A percentile compares a stretch with the other conserved stretches of the same genome.
phyloP scores from a whole-genome alignment of 2,113 vertebrate species.

The Oryzias curvinotus region DNA sequence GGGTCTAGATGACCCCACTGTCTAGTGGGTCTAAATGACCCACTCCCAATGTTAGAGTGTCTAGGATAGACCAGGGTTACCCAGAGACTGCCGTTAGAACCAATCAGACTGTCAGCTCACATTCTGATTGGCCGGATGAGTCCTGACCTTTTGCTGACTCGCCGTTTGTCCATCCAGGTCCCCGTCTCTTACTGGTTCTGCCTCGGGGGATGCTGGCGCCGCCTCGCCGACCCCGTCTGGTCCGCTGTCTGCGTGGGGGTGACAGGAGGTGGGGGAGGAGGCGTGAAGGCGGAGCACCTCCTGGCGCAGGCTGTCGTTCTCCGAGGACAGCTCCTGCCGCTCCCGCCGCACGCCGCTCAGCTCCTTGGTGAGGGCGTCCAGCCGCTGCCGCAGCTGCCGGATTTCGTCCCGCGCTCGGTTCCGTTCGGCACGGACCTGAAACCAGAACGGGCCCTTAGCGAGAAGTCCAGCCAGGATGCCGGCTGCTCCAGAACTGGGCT shows the following conservation, averaged over 20 bases:
- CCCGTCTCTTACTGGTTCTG: conserved; percentile 88
- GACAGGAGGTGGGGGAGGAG: conserved; percentile 50
- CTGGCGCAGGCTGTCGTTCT: conserved; percentile 80
- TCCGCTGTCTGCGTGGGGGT: conserved; percentile 46
- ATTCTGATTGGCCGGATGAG: too few species aligned
- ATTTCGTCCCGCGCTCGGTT: conserved; percentile 93
- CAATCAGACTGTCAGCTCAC: too few species aligned
- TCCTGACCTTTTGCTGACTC: conserved; percentile 56
- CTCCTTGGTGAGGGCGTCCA: conserved; percentile 92
- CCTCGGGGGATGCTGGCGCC: conserved; percentile 71
- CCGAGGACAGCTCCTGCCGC: conserved; percentile 83
- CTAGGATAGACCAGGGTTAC: too few species aligned
- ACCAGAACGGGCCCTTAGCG: background rate
- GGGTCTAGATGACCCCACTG: too few species aligned
- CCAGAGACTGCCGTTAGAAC: too few species aligned
- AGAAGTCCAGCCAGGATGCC: background rate
- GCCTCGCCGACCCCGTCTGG: conserved; percentile 57
- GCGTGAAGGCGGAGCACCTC: conserved; percentile 61
- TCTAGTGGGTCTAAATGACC: too few species aligned
- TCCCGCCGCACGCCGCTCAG: conserved; percentile 86
- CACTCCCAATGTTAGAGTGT: too few species aligned
- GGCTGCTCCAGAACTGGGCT: background rate
- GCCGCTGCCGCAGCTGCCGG: conserved; percentile 88
- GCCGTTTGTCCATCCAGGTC: conserved; percentile 79
- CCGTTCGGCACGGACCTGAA: conserved; percentile 85